These are phyloP conservation scores for Tautogolabrus adspersus DNA, from an alignment of 2,113 vertebrate species.

Conservation along the genomic window DNA sequence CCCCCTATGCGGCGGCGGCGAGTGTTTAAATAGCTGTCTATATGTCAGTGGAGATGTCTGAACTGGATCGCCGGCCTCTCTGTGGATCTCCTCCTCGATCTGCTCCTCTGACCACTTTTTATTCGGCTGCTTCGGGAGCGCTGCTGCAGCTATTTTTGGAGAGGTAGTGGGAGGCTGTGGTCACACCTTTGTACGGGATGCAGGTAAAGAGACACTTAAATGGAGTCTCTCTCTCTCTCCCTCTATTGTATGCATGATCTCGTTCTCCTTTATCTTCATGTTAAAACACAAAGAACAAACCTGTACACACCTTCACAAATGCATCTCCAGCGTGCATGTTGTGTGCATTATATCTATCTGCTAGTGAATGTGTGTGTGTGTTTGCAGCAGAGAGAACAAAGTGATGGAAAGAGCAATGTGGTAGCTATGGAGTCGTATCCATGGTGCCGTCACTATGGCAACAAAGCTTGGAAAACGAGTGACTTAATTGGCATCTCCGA, in stretches of 20 bases:
- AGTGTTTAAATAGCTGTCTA: constrained; percentile 65
- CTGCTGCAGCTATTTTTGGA: constrained; percentile 79
- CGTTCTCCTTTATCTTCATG: not conserved
- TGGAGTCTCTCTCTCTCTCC: constrained; percentile 9
- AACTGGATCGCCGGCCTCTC: constrained; percentile 68
- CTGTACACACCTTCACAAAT: not conserved
- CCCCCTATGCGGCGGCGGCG: constrained; percentile 7
- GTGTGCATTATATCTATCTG: constrained; percentile 36
- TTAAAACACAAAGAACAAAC: not conserved
- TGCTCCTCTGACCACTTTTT: constrained; percentile 72
- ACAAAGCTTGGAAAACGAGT: constrained; percentile 83
- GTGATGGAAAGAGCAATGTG: constrained; percentile 65
- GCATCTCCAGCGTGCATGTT: constrained; percentile 4
- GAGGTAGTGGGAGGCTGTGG: constrained; percentile 77
- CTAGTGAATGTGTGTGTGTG: constrained; percentile 4
- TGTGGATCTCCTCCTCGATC: constrained; percentile 65
- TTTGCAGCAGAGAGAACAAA: constrained; percentile 46
- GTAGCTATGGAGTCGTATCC: constrained; percentile 83
- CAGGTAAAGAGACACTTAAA: constrained; percentile 73
- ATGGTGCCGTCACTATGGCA: constrained; percentile 83
- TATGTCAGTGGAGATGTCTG: constrained; percentile 67
- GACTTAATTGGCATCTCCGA: constrained; percentile 82
- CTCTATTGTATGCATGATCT: not conserved
- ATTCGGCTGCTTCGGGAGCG: constrained; percentile 59
- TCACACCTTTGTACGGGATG: constrained; percentile 80